These are phyloP conservation scores for Blastobasis lacticolella DNA, from an alignment of 2,888 invertebrate species.

Conservation along the genomic window DNA sequence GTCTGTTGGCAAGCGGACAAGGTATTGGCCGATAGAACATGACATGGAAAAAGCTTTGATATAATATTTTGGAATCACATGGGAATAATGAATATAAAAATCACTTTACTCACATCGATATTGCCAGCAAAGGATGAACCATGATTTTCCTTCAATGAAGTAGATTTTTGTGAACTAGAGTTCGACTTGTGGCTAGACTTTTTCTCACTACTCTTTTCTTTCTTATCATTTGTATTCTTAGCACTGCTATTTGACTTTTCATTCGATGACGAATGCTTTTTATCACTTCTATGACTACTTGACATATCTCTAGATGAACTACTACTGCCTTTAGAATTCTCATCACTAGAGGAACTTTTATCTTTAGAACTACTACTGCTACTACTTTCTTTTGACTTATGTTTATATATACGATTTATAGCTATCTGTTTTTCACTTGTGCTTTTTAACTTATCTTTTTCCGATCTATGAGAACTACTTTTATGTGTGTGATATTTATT, in stretches of 20 bases:
- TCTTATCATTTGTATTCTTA: constrained; percentile 28
- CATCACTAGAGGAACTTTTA: too few relatives aligned
- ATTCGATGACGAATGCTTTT: constrained; percentile 42
- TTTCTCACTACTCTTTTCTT: constrained; percentile 37
- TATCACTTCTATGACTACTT: constrained; percentile 48
- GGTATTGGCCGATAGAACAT: too few relatives aligned
- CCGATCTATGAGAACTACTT: constrained; percentile 17
- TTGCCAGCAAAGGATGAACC: too few relatives aligned
- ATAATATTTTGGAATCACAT: too few relatives aligned
- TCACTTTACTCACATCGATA: too few relatives aligned
- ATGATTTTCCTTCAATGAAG: constrained; percentile 15
- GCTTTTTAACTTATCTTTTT: constrained; percentile 33
- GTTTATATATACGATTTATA: constrained; percentile 24
- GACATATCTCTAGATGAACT: constrained; percentile 57
- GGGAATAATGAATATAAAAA: too few relatives aligned
- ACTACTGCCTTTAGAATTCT: too few relatives aligned
- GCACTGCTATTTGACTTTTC: constrained; percentile 39
- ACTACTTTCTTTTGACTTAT: constrained; percentile 32
- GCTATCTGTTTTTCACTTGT: constrained; percentile 26
- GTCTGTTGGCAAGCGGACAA: constrained; percentile 27
- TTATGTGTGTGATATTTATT: constrained; percentile 16
- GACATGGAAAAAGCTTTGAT: too few relatives aligned
- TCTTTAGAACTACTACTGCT: constrained; percentile 47
- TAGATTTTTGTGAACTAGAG: constrained; percentile 33
- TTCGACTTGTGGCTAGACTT: constrained; percentile 49